Evolutionary conservation across 2,113 vertebrate species (phyloP).

Genomic region (Octodon degus): DNA sequence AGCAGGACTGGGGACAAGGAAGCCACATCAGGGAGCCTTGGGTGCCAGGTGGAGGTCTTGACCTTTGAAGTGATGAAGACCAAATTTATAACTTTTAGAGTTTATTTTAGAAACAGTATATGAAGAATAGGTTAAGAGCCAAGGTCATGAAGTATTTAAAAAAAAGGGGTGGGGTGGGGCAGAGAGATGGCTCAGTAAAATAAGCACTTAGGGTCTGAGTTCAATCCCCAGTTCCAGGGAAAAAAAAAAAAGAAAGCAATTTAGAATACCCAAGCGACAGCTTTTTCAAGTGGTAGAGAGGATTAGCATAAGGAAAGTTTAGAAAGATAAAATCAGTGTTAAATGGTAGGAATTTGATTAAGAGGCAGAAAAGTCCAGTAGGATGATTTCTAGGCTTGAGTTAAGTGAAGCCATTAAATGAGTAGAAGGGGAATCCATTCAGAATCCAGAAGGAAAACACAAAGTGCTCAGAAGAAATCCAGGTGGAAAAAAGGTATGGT

Average conservation of each 20-base stretch:
- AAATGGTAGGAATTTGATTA: slow-evolving; percentile 1
- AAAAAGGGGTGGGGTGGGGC: background rate
- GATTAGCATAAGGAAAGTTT: background rate
- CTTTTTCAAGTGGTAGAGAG: background rate
- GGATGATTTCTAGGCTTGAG: slow-evolving; percentile 1
- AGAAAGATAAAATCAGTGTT: slow-evolving; percentile 12
- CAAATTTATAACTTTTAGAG: slow-evolving; percentile 45
- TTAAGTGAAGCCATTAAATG: slow-evolving; percentile 51
- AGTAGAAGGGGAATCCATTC: background rate
- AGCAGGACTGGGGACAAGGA: background rate
- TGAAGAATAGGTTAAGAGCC: slow-evolving; percentile 15
- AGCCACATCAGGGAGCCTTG: background rate
- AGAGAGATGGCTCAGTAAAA: too few relatives aligned
- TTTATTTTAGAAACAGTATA: slow-evolving; percentile 34
- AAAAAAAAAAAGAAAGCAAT: background rate
- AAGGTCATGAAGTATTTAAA: slow-evolving; percentile 21
- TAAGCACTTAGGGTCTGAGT: too few relatives aligned
- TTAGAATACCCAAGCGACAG: background rate
- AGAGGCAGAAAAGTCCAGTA: slow-evolving; percentile 12
- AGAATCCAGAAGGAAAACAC: background rate
- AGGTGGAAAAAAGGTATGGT: background rate
- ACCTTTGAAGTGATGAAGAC: slow-evolving; percentile 24
- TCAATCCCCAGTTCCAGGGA: too few relatives aligned
- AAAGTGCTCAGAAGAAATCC: background rate
- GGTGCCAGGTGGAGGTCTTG: slow-evolving; percentile 7